Evolutionary conservation across 2,888 invertebrate genomes (phyloP).

Genomic region (Lasius platythorax): DNA sequence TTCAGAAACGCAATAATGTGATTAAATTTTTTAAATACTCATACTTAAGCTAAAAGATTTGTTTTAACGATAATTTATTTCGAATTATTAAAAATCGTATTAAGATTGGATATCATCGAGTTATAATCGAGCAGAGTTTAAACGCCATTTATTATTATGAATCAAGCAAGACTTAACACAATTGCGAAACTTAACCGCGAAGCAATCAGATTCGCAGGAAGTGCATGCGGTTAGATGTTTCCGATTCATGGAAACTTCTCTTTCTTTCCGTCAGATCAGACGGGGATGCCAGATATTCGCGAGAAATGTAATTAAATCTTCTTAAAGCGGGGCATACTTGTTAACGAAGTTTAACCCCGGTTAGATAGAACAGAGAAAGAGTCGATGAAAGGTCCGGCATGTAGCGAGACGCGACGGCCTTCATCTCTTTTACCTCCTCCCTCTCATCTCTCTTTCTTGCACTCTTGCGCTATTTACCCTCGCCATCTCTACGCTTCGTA

Average conservation of each 20-base stretch:
- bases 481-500: constrained; percentile 37
- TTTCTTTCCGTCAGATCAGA: constrained; percentile 65
- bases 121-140: background rate
- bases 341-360: constrained; percentile 80
- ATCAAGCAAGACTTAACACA: background rate
- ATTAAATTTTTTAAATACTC: background rate
- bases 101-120: background rate
- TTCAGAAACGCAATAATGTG: background rate
- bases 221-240: constrained; percentile 31
- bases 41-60: background rate
- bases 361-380: constrained; percentile 71
- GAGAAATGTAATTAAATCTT: constrained; percentile 83
- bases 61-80: background rate
- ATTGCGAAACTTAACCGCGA: background rate
- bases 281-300: constrained; percentile 64
- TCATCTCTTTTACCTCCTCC: constrained; percentile 48
- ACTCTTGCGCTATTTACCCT: constrained; percentile 19
- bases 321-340: constrained; percentile 79
- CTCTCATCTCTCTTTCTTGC: background rate
- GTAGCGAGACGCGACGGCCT: constrained; percentile 55
- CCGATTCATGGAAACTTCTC: constrained; percentile 71
- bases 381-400: constrained; percentile 78
- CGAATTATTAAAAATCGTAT: background rate
- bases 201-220: constrained; percentile 9
- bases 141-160: background rate